These are phyloP conservation scores for Cotesia glomerata DNA, from an alignment of 1,140 invertebrate species.

Conservation along the genomic window DNA sequence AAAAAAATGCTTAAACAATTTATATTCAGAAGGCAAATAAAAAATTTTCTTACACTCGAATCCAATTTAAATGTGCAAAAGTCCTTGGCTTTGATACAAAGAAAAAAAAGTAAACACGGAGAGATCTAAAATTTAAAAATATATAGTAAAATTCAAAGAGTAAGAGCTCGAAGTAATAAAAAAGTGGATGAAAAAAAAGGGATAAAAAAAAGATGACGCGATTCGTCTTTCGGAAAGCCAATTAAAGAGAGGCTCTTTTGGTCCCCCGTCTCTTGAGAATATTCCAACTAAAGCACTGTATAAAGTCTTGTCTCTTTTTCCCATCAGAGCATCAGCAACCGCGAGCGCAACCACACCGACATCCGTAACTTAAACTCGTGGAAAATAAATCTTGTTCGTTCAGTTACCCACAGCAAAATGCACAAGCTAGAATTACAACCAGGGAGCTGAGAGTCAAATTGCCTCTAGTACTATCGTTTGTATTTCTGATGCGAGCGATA, in stretches of 20 bases:
- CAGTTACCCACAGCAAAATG: slow-evolving; percentile 10
- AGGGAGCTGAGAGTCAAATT: slow-evolving; percentile 19
- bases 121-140: neutral
- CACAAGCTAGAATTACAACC: slow-evolving; percentile 23
- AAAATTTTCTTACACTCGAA: neutral
- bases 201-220: neutral
- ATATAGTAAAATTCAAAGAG: neutral
- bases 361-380: neutral
- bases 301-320: neutral
- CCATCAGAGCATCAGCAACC: neutral
- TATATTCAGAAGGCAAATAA: neutral
- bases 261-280: slow-evolving; percentile 10
- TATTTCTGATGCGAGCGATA: slow-evolving; percentile 19
- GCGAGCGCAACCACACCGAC: neutral
- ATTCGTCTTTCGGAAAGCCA: slow-evolving; percentile 23
- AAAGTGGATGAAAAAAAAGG: neutral
- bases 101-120: too few relatives aligned
- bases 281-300: neutral
- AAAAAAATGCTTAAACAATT: neutral
- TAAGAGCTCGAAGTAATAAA: neutral
- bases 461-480: slow-evolving; percentile 18
- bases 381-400: slow-evolving; percentile 22
- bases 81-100: too few relatives aligned
- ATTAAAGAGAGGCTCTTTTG: slow-evolving; percentile 21
- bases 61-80: too few relatives aligned